Percentiles rank a stretch among this genome's conserved stretches.
phyloP scores from a whole-genome alignment of 2,113 vertebrate species.

The Pelmatolapia mariae region DNA sequence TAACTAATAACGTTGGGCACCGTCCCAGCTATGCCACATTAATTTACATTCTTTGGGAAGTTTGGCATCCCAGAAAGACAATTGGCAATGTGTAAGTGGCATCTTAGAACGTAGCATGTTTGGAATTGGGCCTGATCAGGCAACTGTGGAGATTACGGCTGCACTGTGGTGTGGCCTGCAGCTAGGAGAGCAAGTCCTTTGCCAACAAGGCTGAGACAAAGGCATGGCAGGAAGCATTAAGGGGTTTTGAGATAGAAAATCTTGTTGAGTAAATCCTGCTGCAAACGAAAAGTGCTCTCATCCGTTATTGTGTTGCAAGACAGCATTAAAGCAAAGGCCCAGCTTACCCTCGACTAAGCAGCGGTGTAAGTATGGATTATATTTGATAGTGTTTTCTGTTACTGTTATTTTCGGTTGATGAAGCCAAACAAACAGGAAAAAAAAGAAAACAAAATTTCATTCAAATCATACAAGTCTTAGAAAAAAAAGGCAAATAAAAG shows the following conservation, averaged over 20 bases:
- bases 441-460: not conserved
- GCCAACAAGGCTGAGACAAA: constrained; percentile 33
- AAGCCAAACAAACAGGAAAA: not conserved
- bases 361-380: not conserved
- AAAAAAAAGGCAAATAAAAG: not conserved
- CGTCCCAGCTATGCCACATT: not conserved
- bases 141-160: constrained; percentile 30
- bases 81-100: not conserved
- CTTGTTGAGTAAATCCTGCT: constrained; percentile 10
- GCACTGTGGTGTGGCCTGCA: not conserved
- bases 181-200: constrained; percentile 1
- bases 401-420: not conserved
- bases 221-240: constrained; percentile 10
- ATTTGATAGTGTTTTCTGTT: not conserved
- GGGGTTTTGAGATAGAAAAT: constrained; percentile 20
- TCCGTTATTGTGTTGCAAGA: not conserved
- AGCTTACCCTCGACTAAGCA: not conserved
- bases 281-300: not conserved
- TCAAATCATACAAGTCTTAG: not conserved
- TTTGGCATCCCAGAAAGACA: not conserved
- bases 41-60: not conserved
- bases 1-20: not conserved
- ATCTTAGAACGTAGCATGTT: not conserved
- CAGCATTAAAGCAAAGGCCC: not conserved
- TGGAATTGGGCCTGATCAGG: constrained; percentile 24